Percentiles rank a stretch among this genome's conserved stretches.
These are phyloP conservation scores for Elanoides forficatus DNA, from an alignment of 2,113 vertebrate genomes.

Conservation along the genomic window DNA sequence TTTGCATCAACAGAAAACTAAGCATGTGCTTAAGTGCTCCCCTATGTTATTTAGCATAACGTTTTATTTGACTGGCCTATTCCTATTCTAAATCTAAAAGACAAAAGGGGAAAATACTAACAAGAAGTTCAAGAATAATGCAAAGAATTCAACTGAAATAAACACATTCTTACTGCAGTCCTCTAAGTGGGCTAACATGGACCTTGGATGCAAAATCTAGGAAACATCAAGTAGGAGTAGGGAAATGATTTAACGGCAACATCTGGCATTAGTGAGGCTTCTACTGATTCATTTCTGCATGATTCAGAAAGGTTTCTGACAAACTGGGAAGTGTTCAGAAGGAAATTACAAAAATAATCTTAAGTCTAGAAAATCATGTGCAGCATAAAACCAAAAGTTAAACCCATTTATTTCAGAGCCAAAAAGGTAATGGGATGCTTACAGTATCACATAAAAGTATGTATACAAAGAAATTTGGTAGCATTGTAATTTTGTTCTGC, in stretches of 20 bases:
- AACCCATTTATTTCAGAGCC: background rate
- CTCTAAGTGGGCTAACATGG: background rate
- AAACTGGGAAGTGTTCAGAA: background rate
- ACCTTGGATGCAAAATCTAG: background rate
- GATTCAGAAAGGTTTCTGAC: conserved; percentile 33
- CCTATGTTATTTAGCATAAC: background rate
- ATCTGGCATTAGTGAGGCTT: conserved; percentile 15
- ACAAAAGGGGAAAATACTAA: background rate
- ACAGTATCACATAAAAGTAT: background rate
- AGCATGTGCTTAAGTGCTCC: background rate
- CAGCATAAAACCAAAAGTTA: background rate
- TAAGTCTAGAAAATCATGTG: background rate
- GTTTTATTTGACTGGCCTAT: background rate
- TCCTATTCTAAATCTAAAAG: background rate
- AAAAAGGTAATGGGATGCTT: background rate
- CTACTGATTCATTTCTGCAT: conserved; percentile 25
- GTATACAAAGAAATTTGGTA: background rate
- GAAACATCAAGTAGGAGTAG: conserved; percentile 11
- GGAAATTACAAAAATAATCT: background rate
- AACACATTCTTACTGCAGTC: background rate
- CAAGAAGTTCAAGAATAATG: background rate
- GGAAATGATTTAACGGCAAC: conserved; percentile 43
- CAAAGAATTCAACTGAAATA: background rate
- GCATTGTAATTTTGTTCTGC: background rate
- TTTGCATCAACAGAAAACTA: background rate